phyloP scores from a whole-genome alignment of 2,113 vertebrate genomes.

The Periophthalmodon schlosseri region DNA sequence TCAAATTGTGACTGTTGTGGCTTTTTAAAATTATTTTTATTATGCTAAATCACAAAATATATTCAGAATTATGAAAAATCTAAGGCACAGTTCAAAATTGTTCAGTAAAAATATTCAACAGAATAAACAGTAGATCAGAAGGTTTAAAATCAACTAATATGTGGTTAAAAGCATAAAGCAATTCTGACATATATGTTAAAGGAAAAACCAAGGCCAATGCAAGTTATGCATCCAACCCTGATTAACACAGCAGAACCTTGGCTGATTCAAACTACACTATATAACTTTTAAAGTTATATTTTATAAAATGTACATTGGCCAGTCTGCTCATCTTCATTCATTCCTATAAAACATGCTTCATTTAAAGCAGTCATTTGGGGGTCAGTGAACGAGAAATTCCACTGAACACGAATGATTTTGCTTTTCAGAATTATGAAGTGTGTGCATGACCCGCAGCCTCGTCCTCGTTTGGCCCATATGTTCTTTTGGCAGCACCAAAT shows the following conservation, averaged over 20 bases:
- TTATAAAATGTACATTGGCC: not conserved
- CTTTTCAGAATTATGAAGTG: constrained; percentile 8
- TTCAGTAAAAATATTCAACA: no score
- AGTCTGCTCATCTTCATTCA: not conserved
- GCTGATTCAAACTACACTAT: no score
- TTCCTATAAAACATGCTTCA: not conserved
- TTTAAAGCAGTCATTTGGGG: not conserved
- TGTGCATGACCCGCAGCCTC: constrained; percentile 21
- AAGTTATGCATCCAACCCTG: not conserved
- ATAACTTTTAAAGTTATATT: not conserved
- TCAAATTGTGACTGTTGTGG: not conserved
- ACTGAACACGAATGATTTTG: not conserved
- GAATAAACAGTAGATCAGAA: no score
- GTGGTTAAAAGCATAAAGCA: no score
- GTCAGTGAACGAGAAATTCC: not conserved
- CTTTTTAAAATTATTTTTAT: no score
- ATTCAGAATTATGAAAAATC: no score
- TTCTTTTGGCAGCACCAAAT: constrained; percentile 21
- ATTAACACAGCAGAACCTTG: not conserved
- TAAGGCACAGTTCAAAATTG: no score
- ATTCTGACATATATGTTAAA: not conserved
- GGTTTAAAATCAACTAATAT: no score
- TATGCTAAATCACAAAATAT: no score
- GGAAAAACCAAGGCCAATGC: not conserved
- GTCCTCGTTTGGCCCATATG: constrained; percentile 21